Evolutionary conservation across 2,113 vertebrate species (phyloP).

Genomic region (Gasterosteus aculeatus): DNA sequence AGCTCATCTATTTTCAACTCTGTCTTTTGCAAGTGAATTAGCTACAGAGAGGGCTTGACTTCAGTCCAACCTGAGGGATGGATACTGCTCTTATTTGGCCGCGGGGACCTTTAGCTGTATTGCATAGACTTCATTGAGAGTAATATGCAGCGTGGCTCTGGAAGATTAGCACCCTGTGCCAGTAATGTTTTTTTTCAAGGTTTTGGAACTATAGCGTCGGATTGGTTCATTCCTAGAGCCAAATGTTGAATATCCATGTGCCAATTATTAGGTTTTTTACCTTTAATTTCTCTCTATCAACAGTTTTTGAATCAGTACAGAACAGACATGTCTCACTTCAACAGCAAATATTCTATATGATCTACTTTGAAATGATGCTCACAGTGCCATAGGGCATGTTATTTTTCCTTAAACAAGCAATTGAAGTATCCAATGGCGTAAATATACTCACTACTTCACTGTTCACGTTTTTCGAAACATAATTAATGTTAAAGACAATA

Average conservation of each 20-base stretch:
- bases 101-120: too few relatives aligned
- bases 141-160: not conserved
- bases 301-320: not conserved
- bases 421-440: not conserved
- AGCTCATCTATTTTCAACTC: conserved; percentile 46
- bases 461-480: conserved; percentile 6
- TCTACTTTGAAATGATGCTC: not conserved
- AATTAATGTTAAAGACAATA: not conserved
- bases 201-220: not conserved
- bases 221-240: not conserved
- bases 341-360: not conserved
- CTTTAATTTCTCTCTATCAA: not conserved
- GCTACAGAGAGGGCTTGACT: conserved; percentile 12
- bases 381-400: not conserved
- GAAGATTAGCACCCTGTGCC: not conserved
- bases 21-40: conserved; percentile 25
- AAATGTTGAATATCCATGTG: not conserved
- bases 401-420: not conserved
- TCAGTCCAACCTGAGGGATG: conserved; percentile 11
- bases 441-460: not conserved
- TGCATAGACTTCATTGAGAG: not conserved
- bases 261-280: not conserved
- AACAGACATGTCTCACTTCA: not conserved
- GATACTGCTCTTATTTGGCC: not conserved
- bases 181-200: not conserved